Evolutionary conservation across 2,113 vertebrate species (phyloP), one percentile per base, ranked within the genome.

Genomic region (Lamprologus ornatipinnis): DNA sequence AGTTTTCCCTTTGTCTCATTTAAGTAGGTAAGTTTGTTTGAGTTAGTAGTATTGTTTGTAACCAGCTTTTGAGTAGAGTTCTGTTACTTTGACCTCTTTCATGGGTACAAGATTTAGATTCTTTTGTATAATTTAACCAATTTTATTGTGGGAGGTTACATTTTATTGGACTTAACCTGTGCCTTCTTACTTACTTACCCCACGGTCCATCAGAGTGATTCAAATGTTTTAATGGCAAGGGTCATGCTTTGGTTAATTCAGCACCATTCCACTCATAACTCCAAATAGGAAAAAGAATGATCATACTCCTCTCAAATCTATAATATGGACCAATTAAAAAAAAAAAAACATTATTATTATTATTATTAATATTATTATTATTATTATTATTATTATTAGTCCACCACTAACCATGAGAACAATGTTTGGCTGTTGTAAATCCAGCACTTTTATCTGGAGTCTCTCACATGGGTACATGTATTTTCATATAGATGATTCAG

Each of bases 201-300:
- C 54, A 57, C 23, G 8, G 57, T 31, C 57, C 14, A 60, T 60
- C 14, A 60, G 8, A 60, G 26, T 6, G 57, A 60, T 42, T 47
- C 49, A 11, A 54, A 82, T 13, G 14, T 33, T 10, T 82, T 84
- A 87, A 88, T 87, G 84, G 58, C 3, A 40, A 42, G 28, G 26
- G 5, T 83, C 68, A 65, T 53, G 9, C 28, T 49, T 28, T 78
- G 28, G 42, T 84, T 55, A 83, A 68, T 13, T 40, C 40, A 63
- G 28, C 60, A 51, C 26, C 65, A 19, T 83, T 13, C 21, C 28
- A 84, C 81, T 82, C 35, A 80, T 58, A 63, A 21, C 15, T 60
- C 7, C 37, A 58, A 23, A 73, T 26, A 81, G 11, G 9, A 42
- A 26, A 17, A 17, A 42, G 5, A 57, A 81, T 37, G 17, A 45